Base-by-base conservation (phyloP, 2,113 vertebrate genomes). In the Embiotoca jacksoni region DNA sequence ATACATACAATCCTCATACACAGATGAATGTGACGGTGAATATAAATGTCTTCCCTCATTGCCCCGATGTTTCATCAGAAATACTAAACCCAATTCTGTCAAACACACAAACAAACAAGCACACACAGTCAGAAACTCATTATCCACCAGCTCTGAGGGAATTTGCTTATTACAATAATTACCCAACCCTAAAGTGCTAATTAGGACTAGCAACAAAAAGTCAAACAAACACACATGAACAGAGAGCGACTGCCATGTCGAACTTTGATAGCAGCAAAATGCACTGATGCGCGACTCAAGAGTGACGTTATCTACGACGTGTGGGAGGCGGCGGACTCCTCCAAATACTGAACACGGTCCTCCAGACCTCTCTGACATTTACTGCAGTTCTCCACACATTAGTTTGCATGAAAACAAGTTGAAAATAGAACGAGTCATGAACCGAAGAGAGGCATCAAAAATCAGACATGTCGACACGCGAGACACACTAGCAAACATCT, bases 91-190 rank as follows among this genome's bases (percentile, higher is more conserved):
- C 65, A 72, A 6, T 36, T 53, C 61, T 71, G 49, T 80, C 72
- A 80, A 2, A 83, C 6, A 64, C 53, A 73, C 63, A 80, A 62
- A 71, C 47, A 67, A 50, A 71, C 33, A 74, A 37, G 77, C 58
- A 67, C 58, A 58, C 31, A 69, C 52, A 80, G n/a, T 69, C 55
- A 84, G 41, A 81, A 85, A 65, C 63, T 87, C 80, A 87, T 89
- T 89, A 87, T 10, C 78, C 55, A 58, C 56, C 72, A 54, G 44
- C 88, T 81, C 57, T 37, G 39, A 70, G 73, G 82, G 73, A 54
- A 76, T 82, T 72, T 5, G 50, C 37, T 78, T 57, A 87, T 77
- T 74, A 80, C 32, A 78, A 65, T 75, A 65, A 85, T 88, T 72
- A 87, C 80, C 75, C 63, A 75, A 75, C 50, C 44, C 13, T 79